These are phyloP conservation scores for Myotis myotis DNA, from an alignment of 2,797 vertebrate species.

Conservation along the genomic window DNA sequence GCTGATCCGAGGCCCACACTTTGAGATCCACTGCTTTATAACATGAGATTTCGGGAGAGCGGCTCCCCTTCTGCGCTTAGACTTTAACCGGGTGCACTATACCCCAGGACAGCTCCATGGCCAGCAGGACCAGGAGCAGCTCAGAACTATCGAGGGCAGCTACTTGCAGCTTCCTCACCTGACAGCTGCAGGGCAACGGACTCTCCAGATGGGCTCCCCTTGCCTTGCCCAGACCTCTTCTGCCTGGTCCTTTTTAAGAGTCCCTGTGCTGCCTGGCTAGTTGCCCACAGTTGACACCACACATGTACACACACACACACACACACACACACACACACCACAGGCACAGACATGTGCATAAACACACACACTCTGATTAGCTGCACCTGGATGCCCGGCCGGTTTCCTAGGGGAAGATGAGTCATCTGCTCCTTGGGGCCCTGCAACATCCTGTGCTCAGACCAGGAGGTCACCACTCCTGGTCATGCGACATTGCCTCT, in stretches of 20 bases:
- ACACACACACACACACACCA: neutral
- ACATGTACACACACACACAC: accelerated
- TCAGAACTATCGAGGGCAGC: neutral
- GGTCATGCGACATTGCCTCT: constrained; percentile 42
- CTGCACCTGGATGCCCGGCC: constrained; percentile 40
- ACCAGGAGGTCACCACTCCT: constrained; percentile 53
- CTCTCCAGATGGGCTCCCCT: neutral
- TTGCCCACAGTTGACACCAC: neutral
- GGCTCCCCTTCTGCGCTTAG: neutral
- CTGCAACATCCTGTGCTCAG: constrained; percentile 33
- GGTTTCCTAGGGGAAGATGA: constrained; percentile 55
- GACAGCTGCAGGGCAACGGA: neutral
- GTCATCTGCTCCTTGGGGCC: constrained; percentile 24
- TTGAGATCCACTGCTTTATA: neutral
- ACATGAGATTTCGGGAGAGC: neutral
- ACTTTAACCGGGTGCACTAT: neutral
- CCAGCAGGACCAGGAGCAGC: neutral
- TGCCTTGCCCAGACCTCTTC: neutral
- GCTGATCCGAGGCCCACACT: neutral
- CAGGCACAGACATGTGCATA: neutral
- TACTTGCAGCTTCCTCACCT: neutral
- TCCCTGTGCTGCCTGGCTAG: neutral
- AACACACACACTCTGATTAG: neutral
- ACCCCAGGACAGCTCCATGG: neutral
- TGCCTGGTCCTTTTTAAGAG: neutral